Percentiles rank a stretch among this genome's conserved stretches.
Evolutionary conservation across 2,888 invertebrate species (phyloP).

Genomic region (Athalia circularis): DNA sequence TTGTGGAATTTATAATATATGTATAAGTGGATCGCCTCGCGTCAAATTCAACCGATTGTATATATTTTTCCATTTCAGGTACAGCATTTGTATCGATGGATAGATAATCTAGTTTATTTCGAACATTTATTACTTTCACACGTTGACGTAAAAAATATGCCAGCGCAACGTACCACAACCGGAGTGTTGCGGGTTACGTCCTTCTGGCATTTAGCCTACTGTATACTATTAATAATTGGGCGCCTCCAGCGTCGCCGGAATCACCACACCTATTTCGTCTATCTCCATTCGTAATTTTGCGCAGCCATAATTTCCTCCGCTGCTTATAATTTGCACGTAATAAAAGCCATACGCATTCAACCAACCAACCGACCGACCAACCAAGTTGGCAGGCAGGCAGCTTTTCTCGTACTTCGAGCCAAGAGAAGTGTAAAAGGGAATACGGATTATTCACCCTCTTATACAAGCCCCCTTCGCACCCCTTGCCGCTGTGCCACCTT

Average conservation of each 20-base stretch:
- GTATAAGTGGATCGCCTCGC: not conserved
- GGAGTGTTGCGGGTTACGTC: too few relatives aligned
- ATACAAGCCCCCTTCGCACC: not conserved
- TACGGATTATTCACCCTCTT: conserved; percentile 16
- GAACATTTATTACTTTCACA: not conserved
- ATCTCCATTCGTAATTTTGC: conserved; percentile 30
- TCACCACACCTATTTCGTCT: not conserved
- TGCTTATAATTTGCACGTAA: conserved; percentile 34
- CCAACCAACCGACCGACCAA: not conserved
- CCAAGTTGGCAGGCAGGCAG: too few relatives aligned
- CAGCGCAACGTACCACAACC: too few relatives aligned
- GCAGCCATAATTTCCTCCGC: conserved; percentile 6
- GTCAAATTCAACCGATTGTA: not conserved
- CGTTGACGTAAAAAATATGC: not conserved
- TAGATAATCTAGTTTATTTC: too few relatives aligned
- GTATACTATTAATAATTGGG: conserved; percentile 19
- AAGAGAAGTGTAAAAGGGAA: conserved; percentile 26
- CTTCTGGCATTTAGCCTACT: too few relatives aligned
- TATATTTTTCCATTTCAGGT: not conserved
- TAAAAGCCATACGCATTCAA: conserved; percentile 12
- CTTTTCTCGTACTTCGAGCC: not conserved
- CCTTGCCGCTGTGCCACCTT: too few relatives aligned
- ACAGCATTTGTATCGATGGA: not conserved
- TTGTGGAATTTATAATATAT: too few relatives aligned
- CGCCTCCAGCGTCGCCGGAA: conserved; percentile 1